A percentile compares a stretch with the other conserved stretches of the same genome.
These are phyloP conservation scores for Julus scandinavius DNA, from an alignment of 2,888 invertebrate genomes.

Conservation along the genomic window DNA sequence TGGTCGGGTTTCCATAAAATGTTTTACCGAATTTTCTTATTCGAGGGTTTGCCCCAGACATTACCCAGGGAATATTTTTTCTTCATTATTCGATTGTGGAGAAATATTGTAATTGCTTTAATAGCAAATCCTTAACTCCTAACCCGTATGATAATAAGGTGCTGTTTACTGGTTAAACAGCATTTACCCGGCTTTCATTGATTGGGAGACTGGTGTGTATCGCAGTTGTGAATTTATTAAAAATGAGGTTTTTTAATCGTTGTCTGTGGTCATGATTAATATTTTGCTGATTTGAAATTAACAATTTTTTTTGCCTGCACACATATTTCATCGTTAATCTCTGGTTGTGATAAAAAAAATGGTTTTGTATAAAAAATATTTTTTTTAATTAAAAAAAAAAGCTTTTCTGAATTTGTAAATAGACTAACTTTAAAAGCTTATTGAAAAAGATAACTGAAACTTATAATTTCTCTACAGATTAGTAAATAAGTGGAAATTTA, in stretches of 20 bases:
- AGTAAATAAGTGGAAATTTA: too few species aligned
- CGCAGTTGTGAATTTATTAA: slow-evolving; percentile 11
- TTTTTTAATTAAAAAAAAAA: too few species aligned
- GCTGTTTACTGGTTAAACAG: slow-evolving; percentile 34
- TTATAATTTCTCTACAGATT: too few species aligned
- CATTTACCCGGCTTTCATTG: neutral
- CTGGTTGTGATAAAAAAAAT: too few species aligned
- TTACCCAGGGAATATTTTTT: slow-evolving; percentile 13
- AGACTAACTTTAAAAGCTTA: too few species aligned
- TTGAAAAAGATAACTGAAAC: too few species aligned
- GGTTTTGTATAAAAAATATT: too few species aligned
- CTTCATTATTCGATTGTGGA: neutral
- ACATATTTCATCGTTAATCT: too few species aligned
- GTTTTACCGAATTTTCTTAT: neutral
- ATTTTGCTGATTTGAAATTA: too few species aligned
- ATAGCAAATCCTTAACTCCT: slow-evolving; percentile 15
- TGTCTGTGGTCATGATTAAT: too few species aligned
- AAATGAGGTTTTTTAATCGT: neutral
- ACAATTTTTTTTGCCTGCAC: too few species aligned
- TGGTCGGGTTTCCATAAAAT: neutral
- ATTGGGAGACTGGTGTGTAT: neutral
- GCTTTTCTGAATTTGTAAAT: too few species aligned
- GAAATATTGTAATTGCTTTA: neutral
- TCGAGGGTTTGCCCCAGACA: neutral
- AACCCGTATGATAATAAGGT: neutral